These are phyloP conservation scores for Phyllostomus hastatus DNA, from an alignment of 2,113 vertebrate species.

Conservation along the genomic window DNA sequence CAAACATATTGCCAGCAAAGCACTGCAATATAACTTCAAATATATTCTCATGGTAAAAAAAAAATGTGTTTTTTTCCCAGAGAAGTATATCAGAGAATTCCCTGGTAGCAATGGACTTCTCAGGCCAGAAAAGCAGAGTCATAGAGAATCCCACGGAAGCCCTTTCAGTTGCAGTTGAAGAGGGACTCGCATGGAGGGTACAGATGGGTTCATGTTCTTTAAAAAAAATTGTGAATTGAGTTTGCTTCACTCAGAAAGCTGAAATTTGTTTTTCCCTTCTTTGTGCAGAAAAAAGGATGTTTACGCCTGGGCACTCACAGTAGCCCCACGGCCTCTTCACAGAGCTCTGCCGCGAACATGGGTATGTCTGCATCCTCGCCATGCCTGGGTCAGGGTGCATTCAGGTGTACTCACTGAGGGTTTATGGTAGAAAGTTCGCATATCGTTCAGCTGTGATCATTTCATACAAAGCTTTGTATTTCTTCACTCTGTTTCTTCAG, in stretches of 20 bases:
- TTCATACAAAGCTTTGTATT: conserved; percentile 28
- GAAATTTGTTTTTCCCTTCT: conserved; percentile 64
- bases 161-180: conserved; percentile 94
- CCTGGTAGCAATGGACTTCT: conserved; percentile 99
- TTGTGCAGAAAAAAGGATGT: conserved; percentile 91
- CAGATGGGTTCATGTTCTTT: conserved; percentile 56
- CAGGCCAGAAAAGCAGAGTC: conserved; percentile 93
- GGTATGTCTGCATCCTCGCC: conserved; percentile 78
- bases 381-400: neutral
- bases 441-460: neutral
- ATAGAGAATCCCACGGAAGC: conserved; percentile 97
- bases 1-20: neutral
- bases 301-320: conserved; percentile 91
- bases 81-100: conserved; percentile 98
- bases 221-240: conserved; percentile 30
- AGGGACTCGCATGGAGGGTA: conserved; percentile 97
- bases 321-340: conserved; percentile 86
- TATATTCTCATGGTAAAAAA: neutral
- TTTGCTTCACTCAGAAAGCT: neutral
- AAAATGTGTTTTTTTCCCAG: conserved; percentile 76
- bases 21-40: neutral
- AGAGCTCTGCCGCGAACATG: conserved; percentile 83
- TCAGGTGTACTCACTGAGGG: neutral
- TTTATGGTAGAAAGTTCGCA: neutral
- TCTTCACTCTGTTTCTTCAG: conserved; percentile 76